A percentile compares a stretch with the other conserved stretches of the same genome.
Evolutionary conservation across 2,888 invertebrate genomes (phyloP).

Genomic region (Synanthedon myopaeformis): DNA sequence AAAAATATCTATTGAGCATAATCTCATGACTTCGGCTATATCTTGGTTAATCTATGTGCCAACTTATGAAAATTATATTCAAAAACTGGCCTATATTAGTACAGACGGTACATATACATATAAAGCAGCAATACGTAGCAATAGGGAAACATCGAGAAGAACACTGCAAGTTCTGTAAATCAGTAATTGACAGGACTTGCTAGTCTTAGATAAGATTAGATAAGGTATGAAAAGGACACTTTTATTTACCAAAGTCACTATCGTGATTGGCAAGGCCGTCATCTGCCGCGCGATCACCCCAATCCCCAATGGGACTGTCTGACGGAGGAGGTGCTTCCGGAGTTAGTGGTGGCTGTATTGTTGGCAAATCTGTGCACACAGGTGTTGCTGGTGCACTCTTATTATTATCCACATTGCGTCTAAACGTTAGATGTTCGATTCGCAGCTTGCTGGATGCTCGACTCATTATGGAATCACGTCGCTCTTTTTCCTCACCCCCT

Average conservation of each 20-base stretch:
- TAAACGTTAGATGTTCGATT: slow-evolving; percentile 57
- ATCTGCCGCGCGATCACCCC: slow-evolving; percentile 80
- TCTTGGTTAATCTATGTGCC: too few relatives aligned
- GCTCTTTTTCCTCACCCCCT: slow-evolving; percentile 45
- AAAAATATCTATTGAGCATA: too few relatives aligned
- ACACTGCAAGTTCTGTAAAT: too few relatives aligned
- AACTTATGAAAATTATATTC: too few relatives aligned
- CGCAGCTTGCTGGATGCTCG: slow-evolving; percentile 55
- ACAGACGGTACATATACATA: too few relatives aligned
- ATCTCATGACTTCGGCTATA: too few relatives aligned
- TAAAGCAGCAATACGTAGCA: too few relatives aligned
- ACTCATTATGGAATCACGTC: slow-evolving; percentile 59
- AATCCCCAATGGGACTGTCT: slow-evolving; percentile 68
- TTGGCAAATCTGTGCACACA: slow-evolving; percentile 24
- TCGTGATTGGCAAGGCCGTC: slow-evolving; percentile 91
- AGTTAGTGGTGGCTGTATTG: slow-evolving; percentile 12
- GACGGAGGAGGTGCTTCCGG: slow-evolving; percentile 33
- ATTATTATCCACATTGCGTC: slow-evolving; percentile 30
- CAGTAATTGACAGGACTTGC: too few relatives aligned
- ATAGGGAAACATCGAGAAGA: too few relatives aligned
- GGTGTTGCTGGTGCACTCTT: slow-evolving; percentile 49
- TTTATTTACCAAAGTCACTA: slow-evolving; percentile 79
- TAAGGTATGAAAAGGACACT: slow-evolving; percentile 1
- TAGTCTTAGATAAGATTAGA: not conserved
- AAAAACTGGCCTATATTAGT: too few relatives aligned